These are phyloP conservation scores for Liopterus haemorrhoidalis DNA, from an alignment of 2,888 invertebrate species.

Conservation along the genomic window DNA sequence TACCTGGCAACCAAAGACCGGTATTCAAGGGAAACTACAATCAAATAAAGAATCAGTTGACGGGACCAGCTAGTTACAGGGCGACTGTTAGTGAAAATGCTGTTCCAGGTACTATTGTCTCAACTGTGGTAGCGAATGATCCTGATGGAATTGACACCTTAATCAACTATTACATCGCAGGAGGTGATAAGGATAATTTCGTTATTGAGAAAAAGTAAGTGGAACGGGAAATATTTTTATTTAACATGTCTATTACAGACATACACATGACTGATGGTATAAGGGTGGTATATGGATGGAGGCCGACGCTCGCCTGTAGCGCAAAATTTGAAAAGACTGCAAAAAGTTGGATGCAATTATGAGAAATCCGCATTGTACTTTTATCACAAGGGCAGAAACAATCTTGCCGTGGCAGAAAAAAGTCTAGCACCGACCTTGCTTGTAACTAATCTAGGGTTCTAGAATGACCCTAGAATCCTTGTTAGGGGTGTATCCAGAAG, in stretches of 20 bases:
- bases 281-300: too few relatives aligned
- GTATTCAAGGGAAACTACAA: constrained; percentile 70
- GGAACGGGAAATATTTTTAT: constrained; percentile 12
- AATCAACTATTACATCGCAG: constrained; percentile 63
- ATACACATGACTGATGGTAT: too few relatives aligned
- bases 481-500: too few relatives aligned
- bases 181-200: constrained; percentile 72
- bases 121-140: constrained; percentile 67
- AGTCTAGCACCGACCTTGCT: too few relatives aligned
- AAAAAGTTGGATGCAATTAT: too few relatives aligned
- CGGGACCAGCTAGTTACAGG: constrained; percentile 52
- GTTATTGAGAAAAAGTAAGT: constrained; percentile 64
- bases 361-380: too few relatives aligned
- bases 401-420: too few relatives aligned
- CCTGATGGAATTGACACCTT: constrained; percentile 70
- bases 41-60: constrained; percentile 42
- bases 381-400: too few relatives aligned
- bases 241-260: constrained; percentile 8
- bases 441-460: too few relatives aligned
- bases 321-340: too few relatives aligned
- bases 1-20: constrained; percentile 73
- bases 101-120: constrained; percentile 60
- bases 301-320: too few relatives aligned
- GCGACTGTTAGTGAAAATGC: constrained; percentile 68
- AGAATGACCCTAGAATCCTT: too few relatives aligned